Conservation (phyloP, 2,113 vertebrate genomes). For the Trematocara nigrifrons region DNA sequence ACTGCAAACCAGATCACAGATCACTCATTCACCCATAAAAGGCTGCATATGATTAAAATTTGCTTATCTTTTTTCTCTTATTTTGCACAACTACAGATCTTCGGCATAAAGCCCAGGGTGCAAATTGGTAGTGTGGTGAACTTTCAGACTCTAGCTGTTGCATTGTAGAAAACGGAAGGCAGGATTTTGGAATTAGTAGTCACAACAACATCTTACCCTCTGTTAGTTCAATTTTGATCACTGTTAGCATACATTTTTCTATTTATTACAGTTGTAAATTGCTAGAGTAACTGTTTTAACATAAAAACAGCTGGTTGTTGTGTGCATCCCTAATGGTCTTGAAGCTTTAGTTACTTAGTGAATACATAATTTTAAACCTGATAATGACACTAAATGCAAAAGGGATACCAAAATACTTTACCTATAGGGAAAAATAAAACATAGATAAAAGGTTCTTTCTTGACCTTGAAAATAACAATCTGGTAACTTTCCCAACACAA, state of each 20-base stretch:
- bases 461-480: not conserved
- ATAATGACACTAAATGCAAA: not conserved
- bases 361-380: not conserved
- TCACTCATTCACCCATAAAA: not conserved
- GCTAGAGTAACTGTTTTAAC: not conserved
- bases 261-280: not conserved
- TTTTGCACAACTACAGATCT: not conserved
- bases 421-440: not conserved
- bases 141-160: not conserved
- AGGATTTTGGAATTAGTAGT: not conserved
- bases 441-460: not conserved
- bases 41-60: not conserved
- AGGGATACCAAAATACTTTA: not conserved
- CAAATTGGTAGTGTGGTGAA: not conserved
- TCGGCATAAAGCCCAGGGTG: not conserved
- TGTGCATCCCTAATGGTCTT: not conserved
- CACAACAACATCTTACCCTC: fast-evolving
- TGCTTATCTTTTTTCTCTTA: not conserved
- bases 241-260: not conserved
- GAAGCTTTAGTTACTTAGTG: not conserved
- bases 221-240: not conserved
- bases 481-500: not conserved
- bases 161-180: not conserved
- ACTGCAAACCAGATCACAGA: not conserved
- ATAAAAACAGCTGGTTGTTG: not conserved